Evolutionary conservation across 2,797 vertebrate genomes (phyloP), one percentile per base, ranked within the genome.

Genomic region (Coranthus polyacanthus): DNA sequence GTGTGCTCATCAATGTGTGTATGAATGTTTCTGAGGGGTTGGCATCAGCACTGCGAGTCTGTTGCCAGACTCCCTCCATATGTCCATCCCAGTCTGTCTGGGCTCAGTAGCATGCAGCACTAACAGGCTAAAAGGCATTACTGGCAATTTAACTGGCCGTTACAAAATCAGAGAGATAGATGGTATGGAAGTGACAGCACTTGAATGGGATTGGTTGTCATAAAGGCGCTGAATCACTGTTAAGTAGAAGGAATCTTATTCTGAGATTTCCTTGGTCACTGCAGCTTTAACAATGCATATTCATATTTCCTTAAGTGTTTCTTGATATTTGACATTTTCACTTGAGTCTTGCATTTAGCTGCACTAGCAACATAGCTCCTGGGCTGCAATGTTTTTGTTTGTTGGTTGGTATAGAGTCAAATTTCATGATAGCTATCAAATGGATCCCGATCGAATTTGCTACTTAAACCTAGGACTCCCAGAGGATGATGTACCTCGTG

Each of bases 11-110:
- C n/a, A n/a, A n/a, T n/a, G n/a, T n/a, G n/a, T n/a, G 58, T 68
- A 6, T 71, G 72, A 55, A 50, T 71, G 56, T 72, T 74, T 84
- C 67, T 57, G 49, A 77, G 60, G 59, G 75, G 62, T 46, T 89
- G 87, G 89, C 83, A 78, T 71, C 46, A 46, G 73, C 16, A 18
- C 51, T 6, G 64, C 2, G 2, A 68, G 75, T 55, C 70, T 64
- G 51, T 16, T 84, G 88, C 88, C 90, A 92, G 81, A 82, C 84
- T 87, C 44, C 70, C 74, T 86, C 87, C 90, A 89, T 91, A 90
- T 90, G 89, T 85, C 85, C 81, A 59, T 73, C 60, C 69, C 82
- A 67, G 80, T 81, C 82, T 72, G 82, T 82, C 86, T 82, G 75
- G 57, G 72, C 83, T 83, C 66, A 37, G 81, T 22, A 73, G 72